Evolutionary conservation across 2,797 vertebrate genomes (phyloP), one percentile per base, ranked within the genome.

Genomic region (Xyrichtys novacula): DNA sequence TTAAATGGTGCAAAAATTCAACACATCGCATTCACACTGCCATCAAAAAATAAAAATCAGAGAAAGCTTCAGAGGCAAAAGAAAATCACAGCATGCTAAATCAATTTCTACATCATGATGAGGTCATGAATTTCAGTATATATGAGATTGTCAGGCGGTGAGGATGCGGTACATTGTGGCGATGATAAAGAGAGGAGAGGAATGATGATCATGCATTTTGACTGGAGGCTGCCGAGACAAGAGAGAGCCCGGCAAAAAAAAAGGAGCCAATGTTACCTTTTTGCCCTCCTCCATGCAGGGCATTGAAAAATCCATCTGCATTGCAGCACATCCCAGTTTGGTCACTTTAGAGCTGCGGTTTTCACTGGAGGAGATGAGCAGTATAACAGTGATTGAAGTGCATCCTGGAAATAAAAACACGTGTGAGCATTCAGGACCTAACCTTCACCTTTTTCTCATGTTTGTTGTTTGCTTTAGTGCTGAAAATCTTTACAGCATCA

Each of bases 51-150:
- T 40, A 72, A 80, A 82, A 87, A 84, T 86, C 75, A 46, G 79
- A 89, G 84, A 53, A 65, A 80, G 64, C 76, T 81, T 87, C 69
- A 70, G 77, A 77, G 76, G 81, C 67, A 14, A 83, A 84, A 79
- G 77, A 80, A 90, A 88, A 88, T 86, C 76, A 58, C 66, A 73
- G 91, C 87, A 87, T 90, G 87, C 78, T 89, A 90, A 93, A 92
- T 93, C 91, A 90, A 92, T 92, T 91, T 89, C 82, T 71, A 66
- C 85, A 85, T 90, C 90, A 57, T 90, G 91, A 93, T 90, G 92
- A 91, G 88, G 88, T 92, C 80, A 84, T 92, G 91, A 87, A 92
- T 93, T 92, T 88, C 77, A 50, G 81, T 66, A 39, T 81, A 79
- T 88, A 85, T 90, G 81, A 89, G 88, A 91, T 86, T 76, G 91